Conservation (phyloP, 2,797 vertebrate genomes). For the Cephalopachus bancanus region DNA sequence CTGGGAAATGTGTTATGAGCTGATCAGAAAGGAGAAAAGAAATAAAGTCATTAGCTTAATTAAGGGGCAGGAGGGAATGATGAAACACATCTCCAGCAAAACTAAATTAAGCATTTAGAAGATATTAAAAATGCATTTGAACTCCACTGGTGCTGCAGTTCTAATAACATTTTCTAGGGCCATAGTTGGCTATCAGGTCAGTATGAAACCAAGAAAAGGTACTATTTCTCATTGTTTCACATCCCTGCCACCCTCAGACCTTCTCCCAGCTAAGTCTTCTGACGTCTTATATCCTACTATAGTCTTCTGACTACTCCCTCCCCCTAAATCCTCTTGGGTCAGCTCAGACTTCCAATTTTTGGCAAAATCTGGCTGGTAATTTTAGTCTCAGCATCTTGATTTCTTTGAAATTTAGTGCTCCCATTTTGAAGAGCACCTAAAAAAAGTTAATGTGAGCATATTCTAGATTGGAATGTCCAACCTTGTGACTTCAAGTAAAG, state of each 20-base stretch:
- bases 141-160: constrained; percentile 69
- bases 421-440: neutral
- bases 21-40: constrained; percentile 84
- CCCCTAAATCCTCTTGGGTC: neutral
- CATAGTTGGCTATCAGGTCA: constrained; percentile 37
- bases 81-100: constrained; percentile 81
- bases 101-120: constrained; percentile 82
- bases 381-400: neutral
- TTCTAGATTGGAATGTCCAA: neutral
- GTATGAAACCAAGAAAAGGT: constrained; percentile 38
- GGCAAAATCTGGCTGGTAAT: neutral
- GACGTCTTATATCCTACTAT: neutral
- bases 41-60: constrained; percentile 85
- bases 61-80: constrained; percentile 82
- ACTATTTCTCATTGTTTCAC: neutral
- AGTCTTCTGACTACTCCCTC: neutral
- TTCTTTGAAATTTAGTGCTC: constrained; percentile 19
- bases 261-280: neutral
- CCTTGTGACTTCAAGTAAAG: too few species aligned
- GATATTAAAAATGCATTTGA: constrained; percentile 87
- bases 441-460: neutral
- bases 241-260: neutral
- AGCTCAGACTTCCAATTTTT: neutral
- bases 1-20: constrained; percentile 72
- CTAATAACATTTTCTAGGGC: constrained; percentile 75